phyloP scores from a whole-genome alignment of 2,888 invertebrate genomes.

The Lydus trimaculatus region DNA sequence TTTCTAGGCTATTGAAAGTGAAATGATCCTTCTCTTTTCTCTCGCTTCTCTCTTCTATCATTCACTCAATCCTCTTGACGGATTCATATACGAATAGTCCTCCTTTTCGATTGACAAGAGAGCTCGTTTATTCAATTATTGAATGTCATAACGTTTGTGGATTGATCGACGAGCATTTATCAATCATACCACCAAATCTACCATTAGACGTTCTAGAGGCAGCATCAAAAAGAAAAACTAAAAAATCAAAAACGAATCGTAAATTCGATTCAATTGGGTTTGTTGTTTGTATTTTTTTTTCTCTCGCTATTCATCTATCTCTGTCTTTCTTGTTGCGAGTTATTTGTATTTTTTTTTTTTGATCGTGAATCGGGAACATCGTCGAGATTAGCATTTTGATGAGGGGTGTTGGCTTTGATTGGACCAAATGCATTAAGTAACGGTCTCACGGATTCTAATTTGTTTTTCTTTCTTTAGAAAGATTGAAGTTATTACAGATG shows the following conservation, averaged over 20 bases:
- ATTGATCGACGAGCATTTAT: constrained; percentile 45
- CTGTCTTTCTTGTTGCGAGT: too few species aligned
- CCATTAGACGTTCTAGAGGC: not conserved
- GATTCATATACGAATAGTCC: constrained; percentile 40
- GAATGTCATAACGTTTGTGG: constrained; percentile 44
- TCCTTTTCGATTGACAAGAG: constrained; percentile 44
- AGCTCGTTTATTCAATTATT: constrained; percentile 46
- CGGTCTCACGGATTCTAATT: not conserved
- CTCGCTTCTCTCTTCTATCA: not conserved
- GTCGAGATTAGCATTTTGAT: not conserved
- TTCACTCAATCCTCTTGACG: constrained; percentile 32
- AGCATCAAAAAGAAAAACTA: not conserved
- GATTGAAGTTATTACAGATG: not conserved
- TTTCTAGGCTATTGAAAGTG: constrained; percentile 16
- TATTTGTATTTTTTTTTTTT: not conserved
- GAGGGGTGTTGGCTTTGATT: not conserved
- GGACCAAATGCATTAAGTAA: not conserved
- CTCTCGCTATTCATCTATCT: too few species aligned
- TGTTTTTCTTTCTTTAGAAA: not conserved
- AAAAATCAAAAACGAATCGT: too few species aligned
- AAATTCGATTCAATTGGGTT: not conserved
- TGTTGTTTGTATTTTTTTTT: too few species aligned
- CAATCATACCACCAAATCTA: constrained; percentile 35
- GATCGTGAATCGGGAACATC: not conserved
- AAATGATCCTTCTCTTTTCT: constrained; percentile 4